Percentiles rank a stretch among this genome's conserved stretches.
Evolutionary conservation across 2,113 vertebrate genomes (phyloP).

Genomic region (Kryptolebias marmoratus): DNA sequence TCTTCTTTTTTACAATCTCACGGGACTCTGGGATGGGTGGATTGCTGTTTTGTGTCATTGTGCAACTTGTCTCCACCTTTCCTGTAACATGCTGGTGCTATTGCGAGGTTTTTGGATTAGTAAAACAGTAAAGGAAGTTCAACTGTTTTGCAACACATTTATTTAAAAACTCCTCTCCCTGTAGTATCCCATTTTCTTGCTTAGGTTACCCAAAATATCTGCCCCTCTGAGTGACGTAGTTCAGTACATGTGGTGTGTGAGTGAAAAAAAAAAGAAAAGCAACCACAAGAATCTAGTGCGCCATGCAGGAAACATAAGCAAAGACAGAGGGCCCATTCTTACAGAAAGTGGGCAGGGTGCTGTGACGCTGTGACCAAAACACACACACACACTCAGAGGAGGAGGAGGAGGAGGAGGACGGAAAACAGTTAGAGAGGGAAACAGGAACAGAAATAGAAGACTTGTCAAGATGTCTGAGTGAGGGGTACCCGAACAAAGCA

Average conservation of each 20-base stretch:
- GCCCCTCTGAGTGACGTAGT: conserved; percentile 56
- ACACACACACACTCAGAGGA: conserved; percentile 50
- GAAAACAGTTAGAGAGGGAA: conserved; percentile 61
- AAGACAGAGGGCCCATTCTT: conserved; percentile 81
- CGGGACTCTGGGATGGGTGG: conserved; percentile 25
- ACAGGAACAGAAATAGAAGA: conserved; percentile 79
- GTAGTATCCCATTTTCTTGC: conserved; percentile 5
- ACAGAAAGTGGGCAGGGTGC: conserved; percentile 70
- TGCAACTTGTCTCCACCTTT: conserved; percentile 16
- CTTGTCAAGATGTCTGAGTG: conserved; percentile 69
- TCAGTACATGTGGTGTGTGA: conserved; percentile 43
- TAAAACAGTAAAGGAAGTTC: neutral
- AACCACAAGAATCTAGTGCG: conserved; percentile 66
- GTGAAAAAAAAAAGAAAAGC: conserved; percentile 38
- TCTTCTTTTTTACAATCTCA: conserved; percentile 4
- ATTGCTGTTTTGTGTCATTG: conserved; percentile 20
- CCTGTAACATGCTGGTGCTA: conserved; percentile 14
- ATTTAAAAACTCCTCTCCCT: conserved; percentile 1
- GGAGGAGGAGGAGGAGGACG: conserved; percentile 48
- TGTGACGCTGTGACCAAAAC: conserved; percentile 65
- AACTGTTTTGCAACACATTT: neutral
- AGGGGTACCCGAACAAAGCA: conserved; percentile 51
- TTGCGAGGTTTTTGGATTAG: conserved; percentile 15
- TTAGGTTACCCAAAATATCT: conserved; percentile 14
- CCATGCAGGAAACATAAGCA: conserved; percentile 56